Base-by-base conservation (phyloP, 1,140 invertebrate species). In the Drosophila leontia region DNA sequence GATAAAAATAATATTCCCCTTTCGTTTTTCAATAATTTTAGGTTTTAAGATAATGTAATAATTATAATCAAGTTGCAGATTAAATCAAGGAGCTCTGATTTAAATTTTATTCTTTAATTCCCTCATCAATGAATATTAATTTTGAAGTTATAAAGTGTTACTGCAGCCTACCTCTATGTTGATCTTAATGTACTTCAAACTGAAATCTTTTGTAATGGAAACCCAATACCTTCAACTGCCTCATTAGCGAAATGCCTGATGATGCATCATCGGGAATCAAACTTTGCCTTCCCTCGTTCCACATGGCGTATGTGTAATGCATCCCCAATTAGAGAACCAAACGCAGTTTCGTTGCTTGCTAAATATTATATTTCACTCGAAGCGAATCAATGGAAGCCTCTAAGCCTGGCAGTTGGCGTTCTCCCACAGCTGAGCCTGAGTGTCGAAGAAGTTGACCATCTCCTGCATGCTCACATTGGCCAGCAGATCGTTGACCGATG, bases 381-480 rank as follows among this genome's bases (percentile, higher is more conserved):
- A 17, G n/a, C 9, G 3, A 17, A 13, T 0, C 11, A 7, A 7
- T 53, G 13, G 11, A 3, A 8, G 9, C 15, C 39, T 19, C 15
- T 48, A 53, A 4, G 35, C 19, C 50, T 62, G 32, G 23, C 67
- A 75, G 3, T 48, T 26, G 50, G 29, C 50, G 19, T 23, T 48
- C 19, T 62, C 41, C 37, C 57, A 75, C 23, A n/a, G 15, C 23
- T 62, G 29, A 8, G 68, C 50, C 32, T 55, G n/a, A 3, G 19
- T 37, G 3, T 50, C 17, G 32, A 32, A 42, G 57, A 59, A 70
- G 19, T 67, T 45, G 7, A 81, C 78, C 37, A 91, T 8, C 35
- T 91, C 53, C 8, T 17, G 39, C 72, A 91, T 62, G 41, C 45
- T 82, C 3, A 78, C 32, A 12, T 56, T 39, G 9, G 61, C 56